A percentile compares a stretch with the other conserved stretches of the same genome.
Evolutionary conservation across 2,888 invertebrate species (phyloP).

Genomic region (Eupithecia tripunctaria): DNA sequence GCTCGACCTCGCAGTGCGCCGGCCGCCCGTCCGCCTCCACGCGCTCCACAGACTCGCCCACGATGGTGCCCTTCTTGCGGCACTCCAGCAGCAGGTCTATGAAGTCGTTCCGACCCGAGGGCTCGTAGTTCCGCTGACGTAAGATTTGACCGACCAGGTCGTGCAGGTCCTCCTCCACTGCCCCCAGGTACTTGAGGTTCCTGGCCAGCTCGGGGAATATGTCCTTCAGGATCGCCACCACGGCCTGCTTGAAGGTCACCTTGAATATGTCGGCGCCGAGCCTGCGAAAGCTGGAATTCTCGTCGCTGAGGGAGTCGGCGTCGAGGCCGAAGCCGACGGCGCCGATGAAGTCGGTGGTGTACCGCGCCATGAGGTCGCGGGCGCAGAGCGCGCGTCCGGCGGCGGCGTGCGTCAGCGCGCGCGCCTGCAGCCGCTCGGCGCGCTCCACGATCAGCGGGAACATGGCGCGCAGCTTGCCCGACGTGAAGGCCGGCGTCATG

Average conservation of each 20-base stretch:
- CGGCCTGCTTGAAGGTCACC: conserved; percentile 43
- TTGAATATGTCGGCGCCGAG: conserved; percentile 61
- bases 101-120: conserved; percentile 63
- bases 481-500: conserved; percentile 69
- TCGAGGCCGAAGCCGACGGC: conserved; percentile 69
- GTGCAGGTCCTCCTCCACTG: conserved; percentile 56
- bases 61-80: conserved; percentile 56
- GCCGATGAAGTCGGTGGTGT: conserved; percentile 69
- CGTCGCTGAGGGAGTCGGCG: conserved; percentile 61
- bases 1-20: conserved; percentile 49
- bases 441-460: conserved; percentile 67
- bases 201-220: conserved; percentile 57
- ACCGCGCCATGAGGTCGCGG: conserved; percentile 69
- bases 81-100: conserved; percentile 64
- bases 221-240: conserved; percentile 56
- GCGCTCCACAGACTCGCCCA: conserved; percentile 60
- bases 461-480: conserved; percentile 69
- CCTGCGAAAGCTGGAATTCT: conserved; percentile 62
- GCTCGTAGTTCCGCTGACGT: conserved; percentile 59
- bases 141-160: conserved; percentile 60
- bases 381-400: conserved; percentile 54
- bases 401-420: conserved; percentile 51
- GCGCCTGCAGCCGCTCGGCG: conserved; percentile 58
- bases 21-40: conserved; percentile 57
- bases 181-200: conserved; percentile 50